Base-by-base conservation (phyloP, 2,113 vertebrate species). In the Rhea pennata region DNA sequence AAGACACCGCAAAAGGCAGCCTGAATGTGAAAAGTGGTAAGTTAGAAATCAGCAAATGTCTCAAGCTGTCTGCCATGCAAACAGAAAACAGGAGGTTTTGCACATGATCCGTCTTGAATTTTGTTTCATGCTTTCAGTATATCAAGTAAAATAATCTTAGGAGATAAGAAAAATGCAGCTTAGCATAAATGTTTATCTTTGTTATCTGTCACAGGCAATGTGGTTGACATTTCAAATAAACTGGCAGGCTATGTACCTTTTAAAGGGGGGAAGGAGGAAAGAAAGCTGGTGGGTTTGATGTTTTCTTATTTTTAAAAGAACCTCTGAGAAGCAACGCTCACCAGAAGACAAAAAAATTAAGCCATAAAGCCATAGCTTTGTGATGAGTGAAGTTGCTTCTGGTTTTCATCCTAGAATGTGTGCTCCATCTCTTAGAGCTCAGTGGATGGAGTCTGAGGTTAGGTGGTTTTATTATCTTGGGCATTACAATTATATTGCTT, bases 11-110 rank as follows among this genome's bases (percentile, higher is more conserved):
- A 97, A 98, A 98, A 87, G 99, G 99, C 97, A 99, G 97, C 88
- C 98, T 99, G 82, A 98, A 98, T 77, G 99, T 99, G 98, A 99
- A 98, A 99, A 99, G 98, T 97, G 98, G 99, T 99, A 98, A 99
- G 99, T 99, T 96, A 97, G 93, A 97, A 96, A 92, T 78, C 83
- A 90, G 79, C 48, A 59, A 51, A 85, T 83, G 91, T 90, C 90
- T 95, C 19, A 53, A 96, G 86, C 72, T 94, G 42, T 65, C 92
- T 96, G 78, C 84, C 92, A 46, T 88, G 72, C 48, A 40, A 44
- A 76, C 75, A 88, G 78, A 58, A 90, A 85, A 58, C 3, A 3
- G 61, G 84, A 89, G 72, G 83, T 72, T 95, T 90, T 95, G 64
- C 94, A 92, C 90, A 17, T 94, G 95, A 94, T 90, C 95, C 92